These are phyloP conservation scores for Ornithoptera alexandrae DNA, from an alignment of 2,888 invertebrate genomes.

Conservation along the genomic window DNA sequence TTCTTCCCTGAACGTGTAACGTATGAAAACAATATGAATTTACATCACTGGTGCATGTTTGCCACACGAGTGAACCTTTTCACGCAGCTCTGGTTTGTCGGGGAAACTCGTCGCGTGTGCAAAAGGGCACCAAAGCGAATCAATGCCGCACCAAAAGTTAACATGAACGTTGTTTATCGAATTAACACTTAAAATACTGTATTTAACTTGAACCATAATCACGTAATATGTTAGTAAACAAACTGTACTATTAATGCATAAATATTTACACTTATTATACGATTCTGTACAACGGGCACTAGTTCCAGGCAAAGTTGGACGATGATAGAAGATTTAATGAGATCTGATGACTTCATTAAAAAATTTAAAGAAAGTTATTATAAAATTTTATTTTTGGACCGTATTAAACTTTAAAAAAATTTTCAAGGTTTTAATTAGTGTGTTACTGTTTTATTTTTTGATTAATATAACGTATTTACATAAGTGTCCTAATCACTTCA, in stretches of 20 bases:
- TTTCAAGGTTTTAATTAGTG: too few species aligned
- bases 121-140: constrained; percentile 28
- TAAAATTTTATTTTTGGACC: too few species aligned
- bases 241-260: not conserved
- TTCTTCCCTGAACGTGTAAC: not conserved
- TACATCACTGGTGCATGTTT: constrained; percentile 18
- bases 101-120: constrained; percentile 46
- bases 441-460: too few species aligned
- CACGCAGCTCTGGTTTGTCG: constrained; percentile 39
- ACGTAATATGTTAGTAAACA: not conserved
- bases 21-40: not conserved
- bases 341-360: too few species aligned
- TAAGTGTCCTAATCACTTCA: too few species aligned
- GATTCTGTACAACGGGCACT: too few species aligned
- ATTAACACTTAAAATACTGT: not conserved
- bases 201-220: not conserved
- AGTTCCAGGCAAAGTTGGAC: too few species aligned
- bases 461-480: too few species aligned
- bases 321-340: too few species aligned
- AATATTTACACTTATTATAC: too few species aligned
- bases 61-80: constrained; percentile 45
- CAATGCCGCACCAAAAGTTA: constrained; percentile 34
- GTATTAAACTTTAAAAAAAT: too few species aligned
- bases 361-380: too few species aligned
- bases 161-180: constrained; percentile 36